Evolutionary conservation across 2,113 vertebrate genomes (phyloP).

Genomic region (Nothocercus julius): DNA sequence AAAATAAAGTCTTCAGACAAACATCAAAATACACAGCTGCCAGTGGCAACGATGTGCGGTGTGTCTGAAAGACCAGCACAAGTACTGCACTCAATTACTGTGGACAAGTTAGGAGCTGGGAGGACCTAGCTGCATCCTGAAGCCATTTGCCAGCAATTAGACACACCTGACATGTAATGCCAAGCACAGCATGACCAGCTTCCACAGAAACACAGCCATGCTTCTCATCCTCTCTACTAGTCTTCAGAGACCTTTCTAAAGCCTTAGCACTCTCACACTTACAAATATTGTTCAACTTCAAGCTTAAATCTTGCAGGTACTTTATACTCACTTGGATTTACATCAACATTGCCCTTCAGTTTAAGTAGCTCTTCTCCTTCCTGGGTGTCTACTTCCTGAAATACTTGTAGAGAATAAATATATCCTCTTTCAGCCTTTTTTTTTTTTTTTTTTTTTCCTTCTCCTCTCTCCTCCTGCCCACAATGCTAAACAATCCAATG

Average conservation of each 20-base stretch:
- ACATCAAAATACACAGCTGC: background rate
- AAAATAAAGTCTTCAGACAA: background rate
- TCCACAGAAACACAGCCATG: background rate
- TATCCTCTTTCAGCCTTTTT: background rate
- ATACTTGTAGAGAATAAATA: background rate
- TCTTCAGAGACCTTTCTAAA: background rate
- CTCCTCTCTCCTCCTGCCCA: background rate
- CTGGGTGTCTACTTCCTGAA: background rate
- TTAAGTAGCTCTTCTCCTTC: background rate
- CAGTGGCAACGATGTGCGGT: fast-evolving
- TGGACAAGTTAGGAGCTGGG: background rate
- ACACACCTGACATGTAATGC: background rate
- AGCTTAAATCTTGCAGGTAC: background rate
- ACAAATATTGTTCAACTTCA: background rate
- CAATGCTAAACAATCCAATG: background rate
- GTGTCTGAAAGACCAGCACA: fast-evolving
- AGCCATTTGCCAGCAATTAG: background rate
- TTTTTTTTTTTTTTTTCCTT: background rate
- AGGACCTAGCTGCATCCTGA: background rate
- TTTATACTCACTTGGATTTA: background rate
- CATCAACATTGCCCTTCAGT: background rate
- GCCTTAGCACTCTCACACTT: background rate
- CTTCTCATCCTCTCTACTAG: background rate
- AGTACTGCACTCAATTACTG: background rate
- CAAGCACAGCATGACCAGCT: background rate